Percentiles rank a stretch among this genome's conserved stretches.
Conservation (phyloP, 2,888 invertebrate species). For the Spicauda simplicius region DNA sequence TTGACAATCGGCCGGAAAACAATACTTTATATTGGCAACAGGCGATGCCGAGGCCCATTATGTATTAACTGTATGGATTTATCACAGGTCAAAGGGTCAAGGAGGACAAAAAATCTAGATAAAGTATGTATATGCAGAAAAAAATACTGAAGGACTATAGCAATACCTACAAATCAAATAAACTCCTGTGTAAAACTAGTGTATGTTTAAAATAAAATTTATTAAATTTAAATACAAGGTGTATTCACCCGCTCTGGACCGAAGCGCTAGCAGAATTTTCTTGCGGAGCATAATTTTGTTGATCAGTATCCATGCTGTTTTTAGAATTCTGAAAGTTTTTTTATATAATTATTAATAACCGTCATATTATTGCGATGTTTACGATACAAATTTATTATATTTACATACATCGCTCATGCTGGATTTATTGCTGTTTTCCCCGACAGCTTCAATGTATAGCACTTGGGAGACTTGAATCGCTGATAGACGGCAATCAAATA, state of each 20-base stretch:
- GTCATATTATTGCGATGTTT: background rate
- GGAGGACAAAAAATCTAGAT: constrained; percentile 1
- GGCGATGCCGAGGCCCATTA: background rate
- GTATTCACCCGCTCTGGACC: background rate
- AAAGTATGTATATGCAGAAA: background rate
- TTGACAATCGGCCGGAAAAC: background rate
- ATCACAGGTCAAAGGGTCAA: constrained; percentile 7
- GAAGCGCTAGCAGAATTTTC: background rate
- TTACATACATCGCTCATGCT: background rate
- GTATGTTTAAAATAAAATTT: too few species aligned
- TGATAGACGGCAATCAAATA: too few species aligned
- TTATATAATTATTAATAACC: background rate
- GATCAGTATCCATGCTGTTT: background rate
- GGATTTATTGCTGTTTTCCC: too few species aligned
- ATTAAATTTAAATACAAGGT: too few species aligned
- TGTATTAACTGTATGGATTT: background rate
- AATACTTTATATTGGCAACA: constrained; percentile 6
- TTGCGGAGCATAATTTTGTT: background rate
- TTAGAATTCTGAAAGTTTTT: background rate
- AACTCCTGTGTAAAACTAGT: too few species aligned
- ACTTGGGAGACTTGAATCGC: too few species aligned
- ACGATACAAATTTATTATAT: background rate
- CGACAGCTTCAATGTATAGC: too few species aligned
- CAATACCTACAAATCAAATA: too few species aligned
- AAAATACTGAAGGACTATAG: background rate